phyloP scores from a whole-genome alignment of 2,113 vertebrate species.

The Mirza zaza region DNA sequence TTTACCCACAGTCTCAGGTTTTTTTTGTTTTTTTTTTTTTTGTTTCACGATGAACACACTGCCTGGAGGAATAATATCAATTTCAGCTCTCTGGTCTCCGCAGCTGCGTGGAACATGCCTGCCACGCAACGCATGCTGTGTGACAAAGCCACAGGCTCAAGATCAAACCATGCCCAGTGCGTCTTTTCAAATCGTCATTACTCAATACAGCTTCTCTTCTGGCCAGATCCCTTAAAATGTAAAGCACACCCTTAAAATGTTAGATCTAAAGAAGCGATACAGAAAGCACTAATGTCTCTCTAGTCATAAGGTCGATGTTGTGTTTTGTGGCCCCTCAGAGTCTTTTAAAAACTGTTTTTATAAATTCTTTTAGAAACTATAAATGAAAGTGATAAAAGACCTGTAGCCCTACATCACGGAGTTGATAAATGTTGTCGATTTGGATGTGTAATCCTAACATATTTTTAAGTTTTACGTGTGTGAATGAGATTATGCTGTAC shows the following conservation, averaged over 20 bases:
- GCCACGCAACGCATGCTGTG: too few species aligned
- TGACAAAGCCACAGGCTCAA: neutral
- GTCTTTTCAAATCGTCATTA: neutral
- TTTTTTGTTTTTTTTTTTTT: neutral
- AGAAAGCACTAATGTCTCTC: neutral
- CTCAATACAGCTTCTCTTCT: neutral
- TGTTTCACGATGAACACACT: neutral
- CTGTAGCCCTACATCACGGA: neutral
- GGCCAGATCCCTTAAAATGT: neutral
- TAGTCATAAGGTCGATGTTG: neutral
- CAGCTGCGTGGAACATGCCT: neutral
- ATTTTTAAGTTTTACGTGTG: neutral
- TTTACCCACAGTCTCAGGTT: neutral
- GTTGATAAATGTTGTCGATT: neutral
- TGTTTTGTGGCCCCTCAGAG: neutral
- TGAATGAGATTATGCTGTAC: neutral
- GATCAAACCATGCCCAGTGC: neutral
- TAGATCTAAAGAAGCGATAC: neutral
- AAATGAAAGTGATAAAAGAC: neutral
- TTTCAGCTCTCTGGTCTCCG: neutral
- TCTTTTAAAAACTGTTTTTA: neutral
- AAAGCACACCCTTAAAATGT: neutral
- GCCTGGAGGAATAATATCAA: neutral
- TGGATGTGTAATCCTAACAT: neutral
- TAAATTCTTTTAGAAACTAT: neutral